Percentiles rank a stretch among this genome's conserved stretches.
These are phyloP conservation scores for Julus scandinavius DNA, from an alignment of 2,888 invertebrate genomes.

Conservation along the genomic window DNA sequence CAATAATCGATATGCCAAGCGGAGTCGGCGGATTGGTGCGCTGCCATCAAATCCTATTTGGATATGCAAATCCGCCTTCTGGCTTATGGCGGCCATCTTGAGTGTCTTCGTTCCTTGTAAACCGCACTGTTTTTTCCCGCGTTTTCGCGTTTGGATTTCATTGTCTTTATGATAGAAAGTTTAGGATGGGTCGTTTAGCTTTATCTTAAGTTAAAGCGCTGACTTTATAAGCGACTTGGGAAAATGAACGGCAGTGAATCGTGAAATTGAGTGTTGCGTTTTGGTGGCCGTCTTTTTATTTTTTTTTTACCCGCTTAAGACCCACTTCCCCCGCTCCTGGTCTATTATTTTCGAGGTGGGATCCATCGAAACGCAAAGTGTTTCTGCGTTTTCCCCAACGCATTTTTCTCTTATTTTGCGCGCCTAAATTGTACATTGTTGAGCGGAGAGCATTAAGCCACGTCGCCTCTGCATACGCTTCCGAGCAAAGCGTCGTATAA, in stretches of 20 bases:
- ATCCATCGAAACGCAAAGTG: neutral
- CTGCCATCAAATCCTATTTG: slow-evolving; percentile 31
- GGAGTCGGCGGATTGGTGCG: slow-evolving; percentile 34
- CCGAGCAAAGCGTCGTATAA: slow-evolving; percentile 2
- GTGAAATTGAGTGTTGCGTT: slow-evolving; percentile 56
- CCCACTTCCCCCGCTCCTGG: neutral
- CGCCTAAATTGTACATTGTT: neutral
- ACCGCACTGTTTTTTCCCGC: neutral
- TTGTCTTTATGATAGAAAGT: slow-evolving; percentile 33
- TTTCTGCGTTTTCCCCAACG: neutral
- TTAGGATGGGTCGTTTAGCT: slow-evolving; percentile 42
- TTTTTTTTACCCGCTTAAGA: neutral
- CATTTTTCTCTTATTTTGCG: neutral
- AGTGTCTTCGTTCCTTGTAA: neutral
- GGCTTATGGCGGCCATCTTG: neutral
- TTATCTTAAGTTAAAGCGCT: slow-evolving; percentile 53
- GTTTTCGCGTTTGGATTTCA: neutral
- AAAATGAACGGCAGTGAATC: slow-evolving; percentile 55
- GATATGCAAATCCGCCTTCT: slow-evolving; percentile 42
- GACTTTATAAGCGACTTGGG: slow-evolving; percentile 55
- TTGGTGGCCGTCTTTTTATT: slow-evolving; percentile 11
- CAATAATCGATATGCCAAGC: slow-evolving; percentile 30
- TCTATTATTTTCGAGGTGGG: slow-evolving; percentile 45
- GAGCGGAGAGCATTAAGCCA: neutral
- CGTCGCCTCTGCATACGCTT: slow-evolving; percentile 25